Base-by-base conservation (phyloP, 2,113 vertebrate genomes). In the Clarias batrachus region DNA sequence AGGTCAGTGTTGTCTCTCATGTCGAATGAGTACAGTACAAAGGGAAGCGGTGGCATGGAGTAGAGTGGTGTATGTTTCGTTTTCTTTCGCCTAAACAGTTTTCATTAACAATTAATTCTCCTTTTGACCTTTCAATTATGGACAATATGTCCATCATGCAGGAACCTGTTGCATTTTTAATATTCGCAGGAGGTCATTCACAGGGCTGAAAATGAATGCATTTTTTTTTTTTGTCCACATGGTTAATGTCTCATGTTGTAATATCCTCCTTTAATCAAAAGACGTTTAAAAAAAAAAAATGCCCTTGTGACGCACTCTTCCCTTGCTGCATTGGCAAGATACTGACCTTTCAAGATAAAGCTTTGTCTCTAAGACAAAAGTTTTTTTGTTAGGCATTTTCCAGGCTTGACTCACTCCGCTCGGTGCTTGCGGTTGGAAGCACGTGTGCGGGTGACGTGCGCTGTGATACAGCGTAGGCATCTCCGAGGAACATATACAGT, bases 291-390 rank as follows among this genome's bases (percentile, higher is more conserved):
- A 41, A 41, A 87, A 90, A 93, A 90, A 90, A 87, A 80, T 87
- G 82, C 83, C 89, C 85, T 84, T 89, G 91, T 89, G 85, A 91
- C 87, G 90, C 93, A 89, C 90, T 88, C 81, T 84, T 86, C 86
- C 91, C 85, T 87, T 88, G 87, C 87, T 84, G 88, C 87, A 76
- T 82, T 86, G 60, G 88, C 90, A 89, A 94, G 89, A 90, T 89
- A 80, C 91, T 93, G 92, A 94, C 93, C 90, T 94, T 94, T 92
- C 90, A 86, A 91, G 91, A 93, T 92, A 92, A 91, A 91, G 87
- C 90, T 90, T 93, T 93, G 91, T 93, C 82, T 92, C 27, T 41
- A 78, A 86, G 92, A 93, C 92, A 93, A 94, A 94, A 87, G 90
- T 86, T 91, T 92, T 89, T 93, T 87, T 93, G 90, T 91, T 80